phyloP scores from a whole-genome alignment of 2,113 vertebrate species.

The Embiotoca jacksoni region DNA sequence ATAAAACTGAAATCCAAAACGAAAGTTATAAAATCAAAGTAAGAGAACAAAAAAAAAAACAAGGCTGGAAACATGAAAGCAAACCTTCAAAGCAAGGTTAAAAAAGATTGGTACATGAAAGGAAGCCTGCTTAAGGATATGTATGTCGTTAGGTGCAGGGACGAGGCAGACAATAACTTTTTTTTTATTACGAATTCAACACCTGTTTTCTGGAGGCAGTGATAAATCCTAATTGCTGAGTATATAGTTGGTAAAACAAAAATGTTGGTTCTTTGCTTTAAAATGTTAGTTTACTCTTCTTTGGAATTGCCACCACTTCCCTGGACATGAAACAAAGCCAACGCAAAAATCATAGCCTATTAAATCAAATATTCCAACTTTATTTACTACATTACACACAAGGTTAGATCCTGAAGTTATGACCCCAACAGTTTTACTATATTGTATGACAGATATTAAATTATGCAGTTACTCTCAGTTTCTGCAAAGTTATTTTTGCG shows the following conservation, averaged over 20 bases:
- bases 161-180: background rate
- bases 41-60: conserved; percentile 2
- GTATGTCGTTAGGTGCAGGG: conserved; percentile 15
- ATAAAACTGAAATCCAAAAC: background rate
- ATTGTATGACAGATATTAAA: background rate
- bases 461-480: background rate
- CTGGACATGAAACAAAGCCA: background rate
- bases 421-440: background rate
- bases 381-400: background rate
- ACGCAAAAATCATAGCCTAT: background rate
- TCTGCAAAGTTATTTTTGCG: background rate
- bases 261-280: background rate
- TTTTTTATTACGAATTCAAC: background rate
- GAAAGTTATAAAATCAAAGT: background rate
- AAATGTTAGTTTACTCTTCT: background rate
- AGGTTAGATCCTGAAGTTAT: too few relatives aligned
- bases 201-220: background rate
- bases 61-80: conserved; percentile 21
- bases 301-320: background rate
- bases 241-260: conserved; percentile 3
- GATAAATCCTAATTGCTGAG: conserved; percentile 11
- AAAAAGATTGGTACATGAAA: conserved; percentile 41
- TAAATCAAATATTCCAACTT: background rate
- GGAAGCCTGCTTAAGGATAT: conserved; percentile 18
- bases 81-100: conserved; percentile 16